Evolutionary conservation across 2,888 invertebrate species (phyloP), one percentile per base, ranked within the genome.

Genomic region (Andrena bicolor): DNA sequence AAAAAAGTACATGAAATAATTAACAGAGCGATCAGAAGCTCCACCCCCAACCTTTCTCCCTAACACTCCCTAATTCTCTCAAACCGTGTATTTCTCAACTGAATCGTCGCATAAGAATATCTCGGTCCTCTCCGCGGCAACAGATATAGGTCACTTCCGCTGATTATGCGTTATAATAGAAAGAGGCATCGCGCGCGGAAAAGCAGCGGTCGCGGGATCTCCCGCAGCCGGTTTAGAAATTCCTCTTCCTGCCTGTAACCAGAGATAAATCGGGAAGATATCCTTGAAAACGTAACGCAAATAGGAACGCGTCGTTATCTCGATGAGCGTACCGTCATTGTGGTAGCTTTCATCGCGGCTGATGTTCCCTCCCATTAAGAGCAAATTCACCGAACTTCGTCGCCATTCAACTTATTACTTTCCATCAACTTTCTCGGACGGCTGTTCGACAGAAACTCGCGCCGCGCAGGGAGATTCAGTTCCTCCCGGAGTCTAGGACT

Each of bases 81-180:
- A 7, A 28, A 6, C 16, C 51, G 16, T 0, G 20, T 20, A 16
- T 68, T 68, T 23, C 32, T 28, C 53, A 53, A 68, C 30, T 5
- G 32, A 32, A 51, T 20, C n/a, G 20, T 23, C 23, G 53, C 8
- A 6, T 23, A 23, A 10, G 20, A 51, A 53, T 49, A 53, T 20
- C 51, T 20, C 26, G 6, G n/a, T 13, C 41, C 48, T 48, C 20
- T n/a, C 23, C 65, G 77, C 71, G 65, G 56, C 30, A 28, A 60
- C 53, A 80, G 82, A 87, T 87, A 76, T 53, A 58, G 66, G 80
- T 61, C 70, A 41, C 69, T 82, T 86, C 86, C 86, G 87, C 32
- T 63, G 84, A 86, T 87, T 81, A 86, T 35, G 60, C 26, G 23
- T 63, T 20, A 56, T 26, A 64, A 68, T 32, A 69, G 49, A 72